Evolutionary conservation across 2,113 vertebrate species (phyloP), one percentile per base, ranked within the genome.

Genomic region (Phalacrocorax brasilianus): DNA sequence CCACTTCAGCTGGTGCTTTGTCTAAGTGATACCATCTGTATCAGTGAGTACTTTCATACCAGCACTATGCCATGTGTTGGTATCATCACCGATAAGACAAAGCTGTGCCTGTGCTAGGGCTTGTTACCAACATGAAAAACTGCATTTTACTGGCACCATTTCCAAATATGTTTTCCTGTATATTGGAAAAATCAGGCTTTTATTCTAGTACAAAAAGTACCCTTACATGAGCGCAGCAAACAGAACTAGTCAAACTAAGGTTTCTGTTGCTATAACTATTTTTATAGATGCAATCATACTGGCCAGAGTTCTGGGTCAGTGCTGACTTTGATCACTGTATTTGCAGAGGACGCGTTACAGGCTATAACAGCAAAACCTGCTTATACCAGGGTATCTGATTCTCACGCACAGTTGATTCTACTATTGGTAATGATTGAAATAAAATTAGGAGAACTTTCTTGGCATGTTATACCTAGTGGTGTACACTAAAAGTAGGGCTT

Each of bases 171-270:
- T 58, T 77, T 59, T 83, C 33, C 1, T 0, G 19, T 40, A 72
- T 40, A 40, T 11, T 71, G 76, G 38, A 52, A 95, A 95, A 92
- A 89, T 61, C 30, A 70, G 70, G 38, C 17, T 81, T 83, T 74
- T 63, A 8, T 66, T 28, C 85, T 67, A 84, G 22, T 66, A n/a
- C 22, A 73, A 38, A 45, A 62, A 77, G 14, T 26, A 63, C 16
- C 27, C 27, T 40, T 61, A 66, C 11, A 38, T 23, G 62, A 80
- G 27, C n/a, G 35, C 22, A 77, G n/a, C 30, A 89, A 91, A 52
- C 33, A 77, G 58, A 91, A 55, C 20, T 55, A 80, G 18, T 55
- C 42, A 6, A 67, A 49, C 38, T 45, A 44, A 62, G 56, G 38
- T 40, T 78, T 74, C 84, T 87, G 32, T 70, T 79, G 26, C 50